Evolutionary conservation across 2,797 vertebrate species (phyloP).

Genomic region (Hippoglossus hippoglossus): DNA sequence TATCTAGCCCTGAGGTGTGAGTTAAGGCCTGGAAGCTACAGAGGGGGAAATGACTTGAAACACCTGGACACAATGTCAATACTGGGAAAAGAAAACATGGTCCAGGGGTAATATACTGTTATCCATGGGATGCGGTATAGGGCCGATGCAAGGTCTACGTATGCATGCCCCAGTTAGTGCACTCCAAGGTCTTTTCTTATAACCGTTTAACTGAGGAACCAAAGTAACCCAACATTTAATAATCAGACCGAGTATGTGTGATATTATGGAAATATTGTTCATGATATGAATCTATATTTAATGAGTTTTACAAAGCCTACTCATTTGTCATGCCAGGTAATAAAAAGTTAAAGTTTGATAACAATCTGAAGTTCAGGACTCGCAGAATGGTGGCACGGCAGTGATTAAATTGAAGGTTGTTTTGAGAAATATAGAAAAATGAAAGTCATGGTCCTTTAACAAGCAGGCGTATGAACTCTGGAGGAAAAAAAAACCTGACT

Average conservation of each 20-base stretch:
- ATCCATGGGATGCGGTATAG: constrained; percentile 34
- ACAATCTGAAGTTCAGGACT: constrained; percentile 67
- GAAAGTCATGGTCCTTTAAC: constrained; percentile 60
- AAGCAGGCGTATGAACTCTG: constrained; percentile 49
- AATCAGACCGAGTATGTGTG: constrained; percentile 33
- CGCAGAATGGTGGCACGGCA: constrained; percentile 29
- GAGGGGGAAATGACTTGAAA: constrained; percentile 68
- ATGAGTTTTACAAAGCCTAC: constrained; percentile 58
- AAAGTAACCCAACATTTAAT: constrained; percentile 45
- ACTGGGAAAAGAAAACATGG: constrained; percentile 56
- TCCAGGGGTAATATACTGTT: constrained; percentile 39
- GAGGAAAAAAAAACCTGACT: constrained; percentile 22
- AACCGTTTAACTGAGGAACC: constrained; percentile 39
- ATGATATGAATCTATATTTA: constrained; percentile 75
- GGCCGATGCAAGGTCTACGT: not conserved
- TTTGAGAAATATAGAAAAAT: constrained; percentile 63
- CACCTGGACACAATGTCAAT: constrained; percentile 73
- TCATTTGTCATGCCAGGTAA: constrained; percentile 76
- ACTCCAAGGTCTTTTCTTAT: constrained; percentile 22
- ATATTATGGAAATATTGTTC: constrained; percentile 47
- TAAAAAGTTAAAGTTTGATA: constrained; percentile 72
- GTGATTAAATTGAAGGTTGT: constrained; percentile 73
- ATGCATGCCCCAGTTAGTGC: constrained; percentile 2
- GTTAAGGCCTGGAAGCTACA: constrained; percentile 62
- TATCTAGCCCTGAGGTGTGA: constrained; percentile 68